Evolutionary conservation across 2,888 invertebrate genomes (phyloP).

Genomic region (Cremastinae sp.): DNA sequence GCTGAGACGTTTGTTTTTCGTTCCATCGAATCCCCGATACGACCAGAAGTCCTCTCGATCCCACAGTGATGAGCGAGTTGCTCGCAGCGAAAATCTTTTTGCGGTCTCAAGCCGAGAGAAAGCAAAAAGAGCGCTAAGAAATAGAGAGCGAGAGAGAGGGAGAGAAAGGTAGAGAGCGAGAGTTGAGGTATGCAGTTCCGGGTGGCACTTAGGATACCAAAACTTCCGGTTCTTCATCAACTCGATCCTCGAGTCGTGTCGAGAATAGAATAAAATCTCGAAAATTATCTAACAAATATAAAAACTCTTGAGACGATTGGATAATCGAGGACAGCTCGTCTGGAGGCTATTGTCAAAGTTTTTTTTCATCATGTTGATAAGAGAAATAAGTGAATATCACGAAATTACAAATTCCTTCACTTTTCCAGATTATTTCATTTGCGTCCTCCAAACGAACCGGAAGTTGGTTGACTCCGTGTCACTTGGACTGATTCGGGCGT

Average conservation of each 20-base stretch:
- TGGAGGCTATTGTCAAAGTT: constrained; percentile 38
- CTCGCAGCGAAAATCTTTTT: constrained; percentile 74
- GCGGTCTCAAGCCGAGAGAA: constrained; percentile 66
- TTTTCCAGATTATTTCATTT: background rate
- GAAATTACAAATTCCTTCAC: background rate
- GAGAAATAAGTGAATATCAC: background rate
- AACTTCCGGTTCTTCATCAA: constrained; percentile 71
- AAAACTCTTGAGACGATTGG: constrained; percentile 49
- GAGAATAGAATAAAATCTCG: constrained; percentile 3
- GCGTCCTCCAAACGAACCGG: constrained; percentile 66
- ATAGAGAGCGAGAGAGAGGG: constrained; percentile 65
- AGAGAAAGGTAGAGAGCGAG: constrained; percentile 67
- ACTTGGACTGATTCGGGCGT: constrained; percentile 78
- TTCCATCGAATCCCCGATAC: constrained; percentile 55
- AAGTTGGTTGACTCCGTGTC: constrained; percentile 79
- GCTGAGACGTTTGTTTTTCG: constrained; percentile 60
- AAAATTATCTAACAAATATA: constrained; percentile 56
- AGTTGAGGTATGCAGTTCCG: constrained; percentile 79
- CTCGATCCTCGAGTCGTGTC: constrained; percentile 66
- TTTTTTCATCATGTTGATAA: too few species aligned
- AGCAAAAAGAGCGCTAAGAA: constrained; percentile 64
- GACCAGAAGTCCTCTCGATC: constrained; percentile 45
- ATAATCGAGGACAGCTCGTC: constrained; percentile 50
- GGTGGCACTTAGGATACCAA: constrained; percentile 79
- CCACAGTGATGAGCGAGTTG: constrained; percentile 71